A percentile compares a stretch with the other conserved stretches of the same genome.
Evolutionary conservation across 2,113 vertebrate species (phyloP).

Genomic region (Larimichthys polyactis): DNA sequence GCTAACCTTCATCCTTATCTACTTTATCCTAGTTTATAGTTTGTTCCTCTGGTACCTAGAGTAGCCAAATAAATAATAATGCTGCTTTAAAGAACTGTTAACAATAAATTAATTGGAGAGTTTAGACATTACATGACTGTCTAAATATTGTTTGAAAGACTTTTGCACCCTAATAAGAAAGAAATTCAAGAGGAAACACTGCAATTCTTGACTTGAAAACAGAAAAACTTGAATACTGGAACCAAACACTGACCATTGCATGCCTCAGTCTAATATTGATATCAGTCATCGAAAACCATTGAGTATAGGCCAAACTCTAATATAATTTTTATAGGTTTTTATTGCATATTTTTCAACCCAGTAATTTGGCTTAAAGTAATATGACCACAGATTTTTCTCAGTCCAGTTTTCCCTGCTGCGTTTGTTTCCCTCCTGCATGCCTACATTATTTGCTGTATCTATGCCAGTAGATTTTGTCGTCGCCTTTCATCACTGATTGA

Average conservation of each 20-base stretch:
- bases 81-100: not conserved
- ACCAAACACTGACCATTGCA: not conserved
- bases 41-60: not conserved
- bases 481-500: slow-evolving; percentile 44
- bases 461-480: slow-evolving; percentile 38
- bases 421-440: slow-evolving; percentile 29
- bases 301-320: not conserved
- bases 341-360: not conserved
- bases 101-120: not conserved
- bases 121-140: not conserved
- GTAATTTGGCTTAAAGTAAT: not conserved
- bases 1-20: not conserved
- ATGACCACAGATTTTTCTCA: not conserved
- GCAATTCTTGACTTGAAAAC: not conserved
- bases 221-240: not conserved
- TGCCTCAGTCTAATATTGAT: not conserved
- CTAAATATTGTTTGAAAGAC: not conserved
- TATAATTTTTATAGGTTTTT: not conserved
- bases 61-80: not conserved
- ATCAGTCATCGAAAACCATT: not conserved
- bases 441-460: slow-evolving; percentile 29
- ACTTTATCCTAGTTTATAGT: not conserved
- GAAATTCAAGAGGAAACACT: not conserved
- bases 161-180: not conserved
- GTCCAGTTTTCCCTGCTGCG: not conserved